phyloP scores from a whole-genome alignment of 1,140 invertebrate genomes.

The Pinna nobilis region DNA sequence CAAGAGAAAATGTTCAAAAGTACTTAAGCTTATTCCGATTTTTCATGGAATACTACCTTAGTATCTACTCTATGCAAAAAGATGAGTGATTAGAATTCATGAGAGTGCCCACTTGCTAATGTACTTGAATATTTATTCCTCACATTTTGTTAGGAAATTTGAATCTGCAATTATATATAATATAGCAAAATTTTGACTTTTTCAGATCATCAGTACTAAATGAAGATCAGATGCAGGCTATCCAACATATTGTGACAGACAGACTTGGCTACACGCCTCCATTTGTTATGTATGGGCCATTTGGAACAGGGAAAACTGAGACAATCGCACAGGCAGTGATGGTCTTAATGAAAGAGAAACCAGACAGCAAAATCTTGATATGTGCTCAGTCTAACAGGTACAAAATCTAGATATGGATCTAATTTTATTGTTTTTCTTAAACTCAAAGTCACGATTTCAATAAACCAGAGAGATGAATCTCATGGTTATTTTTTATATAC shows the following conservation, averaged over 20 bases:
- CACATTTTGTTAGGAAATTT: neutral
- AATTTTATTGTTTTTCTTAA: too few relatives aligned
- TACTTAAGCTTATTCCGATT: too few relatives aligned
- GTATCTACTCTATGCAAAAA: too few relatives aligned
- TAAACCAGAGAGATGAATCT: too few relatives aligned
- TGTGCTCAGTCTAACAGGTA: conserved; percentile 91
- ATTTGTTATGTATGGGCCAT: conserved; percentile 88
- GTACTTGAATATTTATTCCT: too few relatives aligned
- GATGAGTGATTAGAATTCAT: too few relatives aligned
- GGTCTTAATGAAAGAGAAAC: conserved; percentile 82
- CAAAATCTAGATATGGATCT: conserved; percentile 10
- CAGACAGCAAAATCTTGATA: conserved; percentile 83
- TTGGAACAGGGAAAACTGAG: conserved; percentile 93
- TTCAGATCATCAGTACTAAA: conserved; percentile 64
- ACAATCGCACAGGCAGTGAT: conserved; percentile 84
- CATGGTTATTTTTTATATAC: too few relatives aligned
- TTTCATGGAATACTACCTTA: too few relatives aligned
- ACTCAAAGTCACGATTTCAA: too few relatives aligned
- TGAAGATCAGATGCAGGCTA: conserved; percentile 63
- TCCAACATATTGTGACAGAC: conserved; percentile 63
- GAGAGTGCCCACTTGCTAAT: too few relatives aligned
- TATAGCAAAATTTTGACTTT: neutral
- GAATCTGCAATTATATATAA: neutral
- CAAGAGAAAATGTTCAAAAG: too few relatives aligned
- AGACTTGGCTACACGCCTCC: conserved; percentile 78